These are phyloP conservation scores for Phytoseiulus persimilis DNA, from an alignment of 2,888 invertebrate genomes.

Conservation along the genomic window DNA sequence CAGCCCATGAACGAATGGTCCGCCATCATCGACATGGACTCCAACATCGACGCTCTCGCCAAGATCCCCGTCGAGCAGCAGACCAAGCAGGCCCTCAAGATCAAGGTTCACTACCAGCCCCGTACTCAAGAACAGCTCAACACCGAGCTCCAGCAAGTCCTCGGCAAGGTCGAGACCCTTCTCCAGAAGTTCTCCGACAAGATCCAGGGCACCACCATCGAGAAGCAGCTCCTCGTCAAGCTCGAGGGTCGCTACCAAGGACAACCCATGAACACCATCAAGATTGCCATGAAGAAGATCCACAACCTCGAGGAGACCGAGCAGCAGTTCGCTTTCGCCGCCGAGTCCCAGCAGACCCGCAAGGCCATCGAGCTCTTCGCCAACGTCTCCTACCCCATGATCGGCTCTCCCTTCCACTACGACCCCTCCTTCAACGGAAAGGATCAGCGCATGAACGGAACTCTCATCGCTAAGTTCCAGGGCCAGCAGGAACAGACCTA, in stretches of 20 bases:
- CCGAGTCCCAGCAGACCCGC: neutral
- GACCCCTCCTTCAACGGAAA: neutral
- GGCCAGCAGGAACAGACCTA: constrained; percentile 17
- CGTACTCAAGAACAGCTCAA: neutral
- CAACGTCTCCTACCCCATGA: neutral
- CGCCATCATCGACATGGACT: constrained; percentile 30
- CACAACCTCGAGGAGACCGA: constrained; percentile 12
- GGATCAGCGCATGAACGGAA: constrained; percentile 23
- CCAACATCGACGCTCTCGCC: constrained; percentile 25
- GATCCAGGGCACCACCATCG: neutral
- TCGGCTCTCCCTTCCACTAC: neutral
- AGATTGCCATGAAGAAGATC: constrained; percentile 32
- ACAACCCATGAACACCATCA: constrained; percentile 22
- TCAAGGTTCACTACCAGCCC: constrained; percentile 11
- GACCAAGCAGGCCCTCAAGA: neutral
- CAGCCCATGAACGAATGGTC: constrained; percentile 24
- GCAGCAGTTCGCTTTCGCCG: constrained; percentile 19
- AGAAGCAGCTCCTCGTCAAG: constrained; percentile 28
- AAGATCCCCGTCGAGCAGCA: constrained; percentile 19
- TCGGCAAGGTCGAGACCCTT: neutral
- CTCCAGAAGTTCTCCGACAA: neutral
- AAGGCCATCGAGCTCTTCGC: constrained; percentile 6
- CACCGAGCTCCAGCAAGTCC: neutral
- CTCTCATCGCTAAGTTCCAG: constrained; percentile 7
- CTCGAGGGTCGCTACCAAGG: constrained; percentile 24